A percentile compares a stretch with the other conserved stretches of the same genome.
phyloP scores from a whole-genome alignment of 2,797 vertebrate species.

The Hipposideros larvatus region DNA sequence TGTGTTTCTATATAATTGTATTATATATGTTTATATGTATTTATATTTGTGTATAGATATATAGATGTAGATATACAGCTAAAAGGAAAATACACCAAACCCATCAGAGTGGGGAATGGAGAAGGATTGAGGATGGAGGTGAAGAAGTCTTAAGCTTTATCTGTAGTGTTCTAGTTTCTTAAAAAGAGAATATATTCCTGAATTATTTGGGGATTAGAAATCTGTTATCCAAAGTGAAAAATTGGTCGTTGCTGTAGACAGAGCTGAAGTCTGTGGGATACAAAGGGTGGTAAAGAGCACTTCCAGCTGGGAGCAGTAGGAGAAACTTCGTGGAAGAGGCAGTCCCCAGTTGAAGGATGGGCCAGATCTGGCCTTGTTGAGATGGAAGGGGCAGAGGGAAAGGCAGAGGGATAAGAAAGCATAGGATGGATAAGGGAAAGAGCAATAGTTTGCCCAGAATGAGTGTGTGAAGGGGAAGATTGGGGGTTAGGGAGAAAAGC shows the following conservation, averaged over 20 bases:
- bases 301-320: neutral
- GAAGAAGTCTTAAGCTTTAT: slow-evolving; percentile 1
- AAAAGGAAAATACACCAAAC: neutral
- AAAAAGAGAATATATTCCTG: neutral
- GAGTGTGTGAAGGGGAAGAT: neutral
- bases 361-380: neutral
- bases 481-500: neutral
- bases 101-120: neutral
- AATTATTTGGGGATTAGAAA: neutral
- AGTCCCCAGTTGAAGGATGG: neutral
- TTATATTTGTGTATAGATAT: neutral
- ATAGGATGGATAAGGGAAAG: neutral
- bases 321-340: neutral
- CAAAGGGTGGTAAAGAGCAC: neutral
- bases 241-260: neutral
- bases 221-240: neutral
- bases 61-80: neutral
- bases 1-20: neutral
- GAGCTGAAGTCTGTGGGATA: neutral
- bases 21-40: neutral
- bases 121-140: neutral
- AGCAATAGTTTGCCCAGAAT: neutral
- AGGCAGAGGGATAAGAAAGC: neutral
- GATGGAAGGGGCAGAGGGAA: neutral
- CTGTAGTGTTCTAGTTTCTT: neutral